Evolutionary conservation across 2,113 vertebrate genomes (phyloP).

Genomic region (Ictalurus furcatus): DNA sequence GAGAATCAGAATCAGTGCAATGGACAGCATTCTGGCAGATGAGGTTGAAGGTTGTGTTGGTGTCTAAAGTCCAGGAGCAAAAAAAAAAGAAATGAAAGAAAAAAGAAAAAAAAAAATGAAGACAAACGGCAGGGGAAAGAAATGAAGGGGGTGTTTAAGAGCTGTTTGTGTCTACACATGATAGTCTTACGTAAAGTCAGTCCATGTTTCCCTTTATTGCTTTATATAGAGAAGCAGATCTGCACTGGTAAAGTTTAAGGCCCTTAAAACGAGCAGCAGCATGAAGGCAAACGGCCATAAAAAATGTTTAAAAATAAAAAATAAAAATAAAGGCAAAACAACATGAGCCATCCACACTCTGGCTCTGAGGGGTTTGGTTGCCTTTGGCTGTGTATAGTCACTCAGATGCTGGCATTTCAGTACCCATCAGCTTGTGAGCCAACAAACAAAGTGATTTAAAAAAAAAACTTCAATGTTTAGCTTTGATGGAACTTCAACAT

Average conservation of each 20-base stretch:
- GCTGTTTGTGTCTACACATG: conserved; percentile 7
- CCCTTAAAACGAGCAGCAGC: conserved; percentile 56
- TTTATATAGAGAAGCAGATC: conserved; percentile 53
- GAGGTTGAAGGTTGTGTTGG: conserved; percentile 46
- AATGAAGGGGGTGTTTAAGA: conserved; percentile 5
- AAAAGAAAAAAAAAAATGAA: too few relatives aligned
- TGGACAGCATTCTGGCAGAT: conserved; percentile 54
- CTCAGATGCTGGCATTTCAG: conserved; percentile 54
- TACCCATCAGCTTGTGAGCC: conserved; percentile 55
- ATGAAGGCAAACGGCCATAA: conserved; percentile 52
- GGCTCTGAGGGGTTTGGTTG: conserved; percentile 56
- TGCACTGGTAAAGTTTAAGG: conserved; percentile 48
- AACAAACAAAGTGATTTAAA: conserved; percentile 41
- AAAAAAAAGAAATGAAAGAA: conserved; percentile 13
- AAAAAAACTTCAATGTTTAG: conserved; percentile 32
- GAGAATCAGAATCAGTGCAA: conserved; percentile 56
- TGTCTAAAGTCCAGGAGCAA: conserved; percentile 10
- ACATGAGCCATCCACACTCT: conserved; percentile 48
- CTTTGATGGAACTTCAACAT: conserved; percentile 54
- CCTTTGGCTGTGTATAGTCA: conserved; percentile 61
- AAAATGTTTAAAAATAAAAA: not conserved
- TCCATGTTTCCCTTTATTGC: conserved; percentile 55
- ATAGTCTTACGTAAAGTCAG: conserved; percentile 19
- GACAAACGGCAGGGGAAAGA: not conserved
- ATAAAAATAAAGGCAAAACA: conserved; percentile 25